Evolutionary conservation across 2,113 vertebrate genomes (phyloP).

Genomic region (Canis aureus): DNA sequence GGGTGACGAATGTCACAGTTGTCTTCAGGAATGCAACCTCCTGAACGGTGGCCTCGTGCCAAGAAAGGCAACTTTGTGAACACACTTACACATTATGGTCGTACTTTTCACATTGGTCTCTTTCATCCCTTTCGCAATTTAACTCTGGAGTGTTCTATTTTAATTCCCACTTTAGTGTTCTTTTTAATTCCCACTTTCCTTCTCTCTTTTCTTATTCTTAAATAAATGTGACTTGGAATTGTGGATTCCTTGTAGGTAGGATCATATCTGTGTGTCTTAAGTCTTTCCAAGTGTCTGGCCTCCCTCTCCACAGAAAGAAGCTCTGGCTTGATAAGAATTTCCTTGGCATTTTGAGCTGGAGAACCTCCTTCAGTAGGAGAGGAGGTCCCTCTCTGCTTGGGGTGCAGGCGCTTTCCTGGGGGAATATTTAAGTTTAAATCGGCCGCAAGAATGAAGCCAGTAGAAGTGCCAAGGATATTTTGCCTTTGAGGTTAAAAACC

Average conservation of each 20-base stretch:
- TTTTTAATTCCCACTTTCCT: background rate
- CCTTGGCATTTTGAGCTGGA: background rate
- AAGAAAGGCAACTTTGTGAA: no score
- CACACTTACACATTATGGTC: fast-evolving
- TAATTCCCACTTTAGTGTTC: background rate
- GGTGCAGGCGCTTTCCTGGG: constrained; percentile 43
- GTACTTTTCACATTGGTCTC: background rate
- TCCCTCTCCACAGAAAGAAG: background rate
- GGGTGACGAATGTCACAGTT: background rate
- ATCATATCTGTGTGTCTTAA: background rate
- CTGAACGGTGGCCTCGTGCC: fast-evolving
- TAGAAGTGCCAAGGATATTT: constrained; percentile 62
- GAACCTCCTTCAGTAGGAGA: background rate
- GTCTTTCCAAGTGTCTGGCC: background rate
- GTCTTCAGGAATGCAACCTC: background rate
- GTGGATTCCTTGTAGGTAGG: background rate
- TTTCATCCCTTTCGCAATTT: background rate
- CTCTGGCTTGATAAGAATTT: constrained; percentile 33
- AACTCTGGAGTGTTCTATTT: background rate
- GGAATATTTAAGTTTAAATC: constrained; percentile 66
- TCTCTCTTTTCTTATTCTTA: background rate
- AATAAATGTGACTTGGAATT: background rate
- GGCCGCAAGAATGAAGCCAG: constrained; percentile 63
- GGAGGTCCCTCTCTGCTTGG: background rate
- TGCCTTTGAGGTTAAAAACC: constrained; percentile 45